Conservation (phyloP, 2,113 vertebrate genomes). For the Halichoerus grypus region DNA sequence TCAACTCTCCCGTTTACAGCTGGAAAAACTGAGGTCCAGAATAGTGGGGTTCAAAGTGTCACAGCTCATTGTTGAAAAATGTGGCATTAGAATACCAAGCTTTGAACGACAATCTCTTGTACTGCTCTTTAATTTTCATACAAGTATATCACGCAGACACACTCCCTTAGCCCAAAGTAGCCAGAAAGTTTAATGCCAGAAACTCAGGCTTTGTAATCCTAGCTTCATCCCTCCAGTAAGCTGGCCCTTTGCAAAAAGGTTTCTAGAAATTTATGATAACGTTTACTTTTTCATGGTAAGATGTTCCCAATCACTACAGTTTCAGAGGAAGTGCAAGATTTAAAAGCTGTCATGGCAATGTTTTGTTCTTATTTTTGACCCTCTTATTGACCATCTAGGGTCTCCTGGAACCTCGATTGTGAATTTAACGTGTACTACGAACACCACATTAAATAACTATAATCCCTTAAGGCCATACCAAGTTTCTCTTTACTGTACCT, state of each 20-base stretch:
- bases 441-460: neutral
- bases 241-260: neutral
- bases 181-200: neutral
- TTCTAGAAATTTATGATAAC: neutral
- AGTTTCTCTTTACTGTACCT: conserved; percentile 84
- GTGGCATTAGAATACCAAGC: no score
- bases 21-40: neutral
- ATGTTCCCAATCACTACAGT: neutral
- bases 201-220: neutral
- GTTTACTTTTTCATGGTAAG: neutral
- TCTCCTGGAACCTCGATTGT: conserved; percentile 81
- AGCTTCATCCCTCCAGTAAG: neutral
- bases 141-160: neutral
- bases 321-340: neutral
- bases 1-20: neutral
- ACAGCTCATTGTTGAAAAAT: neutral
- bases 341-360: neutral
- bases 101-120: neutral
- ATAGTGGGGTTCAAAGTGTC: neutral
- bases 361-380: neutral
- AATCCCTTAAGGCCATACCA: neutral
- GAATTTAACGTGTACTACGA: conserved; percentile 84
- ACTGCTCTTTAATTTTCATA: neutral
- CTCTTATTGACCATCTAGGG: conserved; percentile 65
- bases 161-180: neutral